Evolutionary conservation across 1,140 invertebrate genomes (phyloP), one percentile per base, ranked within the genome.

Genomic region (Diachasma alloeum): DNA sequence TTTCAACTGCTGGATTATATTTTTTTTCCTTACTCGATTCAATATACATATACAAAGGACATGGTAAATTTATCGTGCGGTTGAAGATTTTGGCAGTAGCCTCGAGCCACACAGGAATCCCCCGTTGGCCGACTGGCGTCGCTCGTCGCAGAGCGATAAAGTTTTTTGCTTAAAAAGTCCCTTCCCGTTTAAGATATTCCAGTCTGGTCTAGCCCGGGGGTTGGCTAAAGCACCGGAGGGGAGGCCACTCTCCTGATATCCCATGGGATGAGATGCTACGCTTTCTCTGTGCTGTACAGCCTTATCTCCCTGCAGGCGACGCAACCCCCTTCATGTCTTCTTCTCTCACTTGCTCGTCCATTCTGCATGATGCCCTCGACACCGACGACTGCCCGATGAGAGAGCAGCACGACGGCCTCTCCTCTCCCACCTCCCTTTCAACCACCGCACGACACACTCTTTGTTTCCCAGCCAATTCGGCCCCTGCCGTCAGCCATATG

Each of bases 151-250:
- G 26, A 26, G 46, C 67, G 75, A 77, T 79, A 74, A 79, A 79
- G 72, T 79, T 75, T 74, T 84, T 85, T 80, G 79, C 83, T 85
- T 82, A 85, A 85, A 87, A 87, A 86, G 82, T 83, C 80, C 75
- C 76, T 81, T 73, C 67, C 80, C 83, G 82, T 85, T 86, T 85
- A 86, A 87, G 85, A 87, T 88, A 88, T 88, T 88, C 84, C 78
- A 31, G 81, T 83, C 83, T 83, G 76, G 80, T 83, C 81, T 85
- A 81, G 81, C 79, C 77, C 74, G 39, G 72, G 83, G 85, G 82
- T 85, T 82, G 80, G 82, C 81, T 83, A 76, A 81, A 84, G 79
- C 78, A 80, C 78, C 79, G 78, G 81, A 82, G 78, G 76, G 78
- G 78, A 80, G 78, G 78, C 82, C 81, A 85, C 84, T 86, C 79